Conservation (phyloP, 2,797 vertebrate species). For the Tangara arthus region DNA sequence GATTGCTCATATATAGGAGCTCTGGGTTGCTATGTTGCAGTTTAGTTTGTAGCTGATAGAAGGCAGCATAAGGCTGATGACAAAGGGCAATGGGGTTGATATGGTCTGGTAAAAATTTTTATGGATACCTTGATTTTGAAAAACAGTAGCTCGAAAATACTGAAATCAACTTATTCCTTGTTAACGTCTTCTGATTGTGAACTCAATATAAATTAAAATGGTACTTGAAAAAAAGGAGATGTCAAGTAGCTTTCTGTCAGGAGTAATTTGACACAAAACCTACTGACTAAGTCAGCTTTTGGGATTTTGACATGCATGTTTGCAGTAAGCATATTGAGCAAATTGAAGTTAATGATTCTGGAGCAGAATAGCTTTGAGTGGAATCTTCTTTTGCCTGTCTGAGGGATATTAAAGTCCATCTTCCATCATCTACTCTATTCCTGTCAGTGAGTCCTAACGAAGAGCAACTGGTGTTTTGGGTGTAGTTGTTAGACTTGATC, state of each 20-base stretch:
- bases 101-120: neutral
- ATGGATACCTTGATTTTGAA: neutral
- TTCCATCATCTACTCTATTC: accelerated
- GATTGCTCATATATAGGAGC: neutral
- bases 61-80: neutral
- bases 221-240: neutral
- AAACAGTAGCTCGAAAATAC: neutral
- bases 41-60: neutral
- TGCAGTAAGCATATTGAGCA: neutral
- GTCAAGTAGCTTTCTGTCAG: neutral
- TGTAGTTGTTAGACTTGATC: neutral
- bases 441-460: neutral
- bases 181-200: neutral
- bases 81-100: neutral
- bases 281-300: neutral
- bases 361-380: neutral
- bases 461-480: neutral
- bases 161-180: neutral
- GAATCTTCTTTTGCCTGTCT: neutral
- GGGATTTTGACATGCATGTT: neutral
- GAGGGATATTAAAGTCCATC: neutral
- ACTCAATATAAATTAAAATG: neutral
- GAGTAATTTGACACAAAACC: neutral
- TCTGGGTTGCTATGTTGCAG: neutral
- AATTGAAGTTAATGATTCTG: neutral